A percentile compares a stretch with the other conserved stretches of the same genome.
Evolutionary conservation across 2,797 vertebrate species (phyloP).

Genomic region (Artibeus jamaicensis): DNA sequence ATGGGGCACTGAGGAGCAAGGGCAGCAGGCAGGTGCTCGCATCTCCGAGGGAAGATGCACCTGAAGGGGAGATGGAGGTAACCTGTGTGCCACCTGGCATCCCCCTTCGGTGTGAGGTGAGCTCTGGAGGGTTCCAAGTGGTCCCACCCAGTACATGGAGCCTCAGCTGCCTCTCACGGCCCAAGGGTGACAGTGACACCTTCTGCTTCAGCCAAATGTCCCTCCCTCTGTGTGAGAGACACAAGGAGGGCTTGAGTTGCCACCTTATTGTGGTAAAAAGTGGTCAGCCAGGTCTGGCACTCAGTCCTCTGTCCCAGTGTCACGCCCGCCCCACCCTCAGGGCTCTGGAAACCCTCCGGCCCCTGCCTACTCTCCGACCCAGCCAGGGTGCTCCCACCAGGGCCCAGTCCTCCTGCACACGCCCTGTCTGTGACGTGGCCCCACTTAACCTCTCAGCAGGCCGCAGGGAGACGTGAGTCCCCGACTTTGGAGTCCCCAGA

Average conservation of each 20-base stretch:
- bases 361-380: neutral
- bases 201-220: neutral
- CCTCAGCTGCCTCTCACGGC: neutral
- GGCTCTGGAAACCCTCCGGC: neutral
- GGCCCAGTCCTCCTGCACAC: neutral
- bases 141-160: neutral
- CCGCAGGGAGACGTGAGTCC: neutral
- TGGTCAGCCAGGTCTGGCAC: neutral
- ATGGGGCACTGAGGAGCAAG: neutral
- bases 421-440: neutral
- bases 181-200: neutral
- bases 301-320: neutral
- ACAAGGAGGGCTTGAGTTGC: neutral
- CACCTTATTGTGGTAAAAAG: neutral
- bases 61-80: neutral
- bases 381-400: neutral
- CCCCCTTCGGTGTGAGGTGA: neutral
- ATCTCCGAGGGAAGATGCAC: neutral
- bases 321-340: neutral
- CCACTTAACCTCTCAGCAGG: neutral
- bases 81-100: neutral
- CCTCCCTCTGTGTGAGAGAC: neutral
- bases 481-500: neutral
- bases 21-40: neutral
- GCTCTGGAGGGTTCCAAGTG: neutral